Base-by-base conservation (phyloP, 64 coral and sea anemone genomes). In the Montipora efflorescens region DNA sequence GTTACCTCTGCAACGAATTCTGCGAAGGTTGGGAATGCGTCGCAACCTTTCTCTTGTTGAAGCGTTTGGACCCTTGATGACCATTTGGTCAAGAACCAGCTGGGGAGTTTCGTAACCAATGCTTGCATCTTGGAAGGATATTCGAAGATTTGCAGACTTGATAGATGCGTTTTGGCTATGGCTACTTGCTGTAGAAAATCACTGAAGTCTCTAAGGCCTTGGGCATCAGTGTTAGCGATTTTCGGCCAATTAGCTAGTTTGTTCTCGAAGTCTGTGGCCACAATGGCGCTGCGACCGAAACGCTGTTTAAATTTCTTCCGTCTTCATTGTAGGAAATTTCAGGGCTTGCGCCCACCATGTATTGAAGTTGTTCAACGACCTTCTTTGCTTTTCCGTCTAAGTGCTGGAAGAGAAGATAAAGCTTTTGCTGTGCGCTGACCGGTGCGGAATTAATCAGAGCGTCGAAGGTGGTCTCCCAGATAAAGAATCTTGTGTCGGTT, bases 401-500 rank as follows among this genome's bases (percentile, higher is more conserved):
- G 15, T 91, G 89, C 15, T 95, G 81, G 8, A 64, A 95, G 1
- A 95, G 53, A 5, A 91, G 66, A 15, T 95, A 87, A 0, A 95
- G 88, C 50, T 91, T 95, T 4, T 95, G 81, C 22, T 95, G 94
- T 3, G 89, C 21, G 75, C 89, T 95, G 16, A 95, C 20, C 2
- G 89, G 89, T 19, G 83, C 94, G 16, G 82, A 87, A 15, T 91
- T 82, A 57, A 91, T 95, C 1, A 88, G 82, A 18, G 94, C 94
- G 52, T 96, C 94, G 59, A 96, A 96, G 14, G 90, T 77, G 8
- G 94, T 96, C 19, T 92, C 90, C 90, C 94, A 95, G 18, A 92
- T 82, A 48, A 92, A 95, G 64, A 95, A 95, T 76, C 75, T 89
- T 0, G 94, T 92, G 67, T 95, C 89, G 0, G 50, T 48, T 18